These are phyloP conservation scores for Panthera uncia DNA, from an alignment of 2,113 vertebrate species.

Conservation along the genomic window DNA sequence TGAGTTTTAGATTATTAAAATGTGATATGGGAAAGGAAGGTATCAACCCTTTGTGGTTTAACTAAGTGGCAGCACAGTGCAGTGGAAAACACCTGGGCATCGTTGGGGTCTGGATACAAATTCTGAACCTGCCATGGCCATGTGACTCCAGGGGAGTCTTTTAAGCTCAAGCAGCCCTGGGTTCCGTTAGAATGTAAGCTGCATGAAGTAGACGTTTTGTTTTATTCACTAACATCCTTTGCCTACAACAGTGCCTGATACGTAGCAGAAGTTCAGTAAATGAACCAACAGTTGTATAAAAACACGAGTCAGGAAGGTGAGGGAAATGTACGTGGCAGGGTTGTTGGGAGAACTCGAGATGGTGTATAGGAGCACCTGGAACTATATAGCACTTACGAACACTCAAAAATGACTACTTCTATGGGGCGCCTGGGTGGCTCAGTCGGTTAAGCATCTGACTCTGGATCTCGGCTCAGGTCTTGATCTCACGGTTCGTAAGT, in stretches of 20 bases:
- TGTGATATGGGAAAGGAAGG: neutral
- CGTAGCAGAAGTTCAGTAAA: neutral
- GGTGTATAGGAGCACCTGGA: no score
- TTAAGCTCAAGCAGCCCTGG: neutral
- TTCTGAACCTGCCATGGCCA: neutral
- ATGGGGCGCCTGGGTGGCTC: no score
- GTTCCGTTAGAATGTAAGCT: neutral
- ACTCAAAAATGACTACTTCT: neutral
- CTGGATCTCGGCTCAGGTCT: no score
- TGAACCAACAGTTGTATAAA: neutral
- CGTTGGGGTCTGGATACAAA: rapidly evolving
- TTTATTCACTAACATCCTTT: neutral
- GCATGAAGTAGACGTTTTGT: neutral
- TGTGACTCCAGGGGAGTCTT: neutral
- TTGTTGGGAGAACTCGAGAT: neutral
- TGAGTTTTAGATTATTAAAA: neutral
- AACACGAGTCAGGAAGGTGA: neutral
- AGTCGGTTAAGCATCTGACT: no score
- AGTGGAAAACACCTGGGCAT: rapidly evolving
- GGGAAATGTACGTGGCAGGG: rapidly evolving
- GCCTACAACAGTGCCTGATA: neutral
- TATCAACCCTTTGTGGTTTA: neutral
- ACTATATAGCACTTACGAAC: no score
- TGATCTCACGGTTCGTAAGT: no score
- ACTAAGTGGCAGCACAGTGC: neutral